phyloP scores from a whole-genome alignment of 2,888 invertebrate genomes.

The Drosophila mulleri region DNA sequence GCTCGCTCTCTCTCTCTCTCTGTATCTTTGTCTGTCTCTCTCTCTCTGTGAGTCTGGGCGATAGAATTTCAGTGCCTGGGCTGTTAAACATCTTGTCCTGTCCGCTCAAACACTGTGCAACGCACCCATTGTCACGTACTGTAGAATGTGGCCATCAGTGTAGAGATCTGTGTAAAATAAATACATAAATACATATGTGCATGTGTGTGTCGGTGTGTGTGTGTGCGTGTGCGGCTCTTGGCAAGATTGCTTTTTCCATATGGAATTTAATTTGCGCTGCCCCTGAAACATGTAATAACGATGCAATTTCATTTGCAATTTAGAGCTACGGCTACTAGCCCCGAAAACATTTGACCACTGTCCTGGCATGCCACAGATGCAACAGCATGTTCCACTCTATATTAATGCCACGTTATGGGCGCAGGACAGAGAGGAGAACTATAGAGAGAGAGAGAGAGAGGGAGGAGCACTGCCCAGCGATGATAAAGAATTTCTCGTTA shows the following conservation, averaged over 20 bases:
- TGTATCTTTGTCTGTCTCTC: conserved; percentile 12
- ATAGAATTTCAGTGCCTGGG: conserved; percentile 63
- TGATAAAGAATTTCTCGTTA: conserved; percentile 61
- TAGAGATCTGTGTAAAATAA: conserved; percentile 72
- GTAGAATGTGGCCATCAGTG: conserved; percentile 43
- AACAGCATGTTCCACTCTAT: conserved; percentile 19
- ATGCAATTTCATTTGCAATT: conserved; percentile 81
- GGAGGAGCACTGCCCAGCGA: neutral
- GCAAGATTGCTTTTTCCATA: conserved; percentile 82
- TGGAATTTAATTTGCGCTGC: conserved; percentile 83
- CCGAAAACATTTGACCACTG: conserved; percentile 37
- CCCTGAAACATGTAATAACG: conserved; percentile 81
- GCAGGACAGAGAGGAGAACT: neutral
- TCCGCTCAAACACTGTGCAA: conserved; percentile 24
- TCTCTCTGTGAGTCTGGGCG: conserved; percentile 35
- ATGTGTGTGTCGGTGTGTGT: neutral
- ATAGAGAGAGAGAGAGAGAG: neutral
- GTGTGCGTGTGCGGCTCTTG: conserved; percentile 43
- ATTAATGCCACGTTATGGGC: conserved; percentile 18
- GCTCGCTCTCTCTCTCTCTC: neutral
- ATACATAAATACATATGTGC: conserved; percentile 43
- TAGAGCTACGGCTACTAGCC: conserved; percentile 29
- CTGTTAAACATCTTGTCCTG: conserved; percentile 77
- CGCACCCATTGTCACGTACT: conserved; percentile 75
- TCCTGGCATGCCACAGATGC: conserved; percentile 30